Base-by-base conservation (phyloP, 2,888 invertebrate genomes). In the Diarsia rubi region DNA sequence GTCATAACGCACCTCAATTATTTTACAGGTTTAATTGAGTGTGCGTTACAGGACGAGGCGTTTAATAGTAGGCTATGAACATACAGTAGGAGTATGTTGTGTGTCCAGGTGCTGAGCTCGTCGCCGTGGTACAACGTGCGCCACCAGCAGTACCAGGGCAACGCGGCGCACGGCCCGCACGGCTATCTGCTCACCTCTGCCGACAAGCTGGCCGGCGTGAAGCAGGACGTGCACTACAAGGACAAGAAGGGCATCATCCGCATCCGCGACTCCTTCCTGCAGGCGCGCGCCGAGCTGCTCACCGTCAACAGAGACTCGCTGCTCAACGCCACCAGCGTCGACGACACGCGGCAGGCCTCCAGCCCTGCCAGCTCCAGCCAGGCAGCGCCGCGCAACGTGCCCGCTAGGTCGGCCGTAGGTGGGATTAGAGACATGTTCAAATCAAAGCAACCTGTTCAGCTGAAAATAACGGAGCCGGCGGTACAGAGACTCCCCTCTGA, bases 41-140 rank as follows among this genome's bases (percentile, higher is more conserved):
- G 37, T 37, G 37, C 37, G 4, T 37, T 37, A 37, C n/a, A n/a
- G n/a, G n/a, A n/a, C n/a, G n/a, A n/a, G n/a, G n/a, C 37, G 37
- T 37, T 37, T 37, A 37, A 8, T 37, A 8, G 47, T 16, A n/a
- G 4, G 9, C 12, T 45, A 57, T 24, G 24, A 24, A 12, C 12
- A 14, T 54, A 57, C 3, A 57, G 57, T 27, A 27, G 19, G 19
- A 57, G 57, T 27, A 57, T 57, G 19, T 1, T 3, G 3, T 68
- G 59, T 84, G 4, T 27, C 21, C 77, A 97, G 97, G 94, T 96
- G 52, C 81, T 95, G 37, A 86, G 91, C 31, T 93, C 94, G 24
- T 88, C 86, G 11, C 91, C 97, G 24, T 98, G 97, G 97, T 97
- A 96, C 90, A 97, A 97, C 90, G 88, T 98, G 79, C 95, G 97